These are phyloP conservation scores for Characodon lateralis DNA, from an alignment of 2,797 vertebrate genomes.

Conservation along the genomic window DNA sequence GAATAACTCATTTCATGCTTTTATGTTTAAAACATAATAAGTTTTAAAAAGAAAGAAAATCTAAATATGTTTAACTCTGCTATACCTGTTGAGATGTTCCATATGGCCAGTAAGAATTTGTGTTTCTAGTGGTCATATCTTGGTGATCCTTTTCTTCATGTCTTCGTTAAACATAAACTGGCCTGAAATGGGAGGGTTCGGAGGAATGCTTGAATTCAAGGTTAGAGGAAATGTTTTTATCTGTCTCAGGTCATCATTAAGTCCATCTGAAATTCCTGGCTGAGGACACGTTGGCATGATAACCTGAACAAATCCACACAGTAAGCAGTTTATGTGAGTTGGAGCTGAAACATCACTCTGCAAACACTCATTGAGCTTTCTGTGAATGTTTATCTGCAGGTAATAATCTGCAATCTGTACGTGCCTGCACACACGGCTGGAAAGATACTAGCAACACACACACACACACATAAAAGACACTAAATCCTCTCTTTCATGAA, in stretches of 20 bases:
- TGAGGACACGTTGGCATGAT: neutral
- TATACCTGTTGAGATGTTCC: too few relatives aligned
- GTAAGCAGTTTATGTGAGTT: neutral
- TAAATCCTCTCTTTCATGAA: neutral
- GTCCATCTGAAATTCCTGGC: neutral
- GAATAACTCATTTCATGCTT: neutral
- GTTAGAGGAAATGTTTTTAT: neutral
- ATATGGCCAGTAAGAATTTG: too few relatives aligned
- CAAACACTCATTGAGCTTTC: neutral
- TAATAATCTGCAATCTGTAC: conserved; percentile 10
- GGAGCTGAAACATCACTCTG: neutral
- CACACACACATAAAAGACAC: neutral
- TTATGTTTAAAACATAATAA: neutral
- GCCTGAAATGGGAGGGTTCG: neutral
- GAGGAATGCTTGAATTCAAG: neutral
- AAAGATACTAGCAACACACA: neutral
- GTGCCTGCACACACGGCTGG: neutral
- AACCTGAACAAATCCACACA: neutral
- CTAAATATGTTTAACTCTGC: too few relatives aligned
- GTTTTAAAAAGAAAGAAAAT: neutral
- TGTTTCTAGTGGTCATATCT: too few relatives aligned
- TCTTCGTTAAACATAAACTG: neutral
- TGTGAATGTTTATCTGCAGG: neutral
- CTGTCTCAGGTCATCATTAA: neutral
- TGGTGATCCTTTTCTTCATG: too few relatives aligned